Conservation (phyloP, 2,113 vertebrate species). For the Arenaria interpres region DNA sequence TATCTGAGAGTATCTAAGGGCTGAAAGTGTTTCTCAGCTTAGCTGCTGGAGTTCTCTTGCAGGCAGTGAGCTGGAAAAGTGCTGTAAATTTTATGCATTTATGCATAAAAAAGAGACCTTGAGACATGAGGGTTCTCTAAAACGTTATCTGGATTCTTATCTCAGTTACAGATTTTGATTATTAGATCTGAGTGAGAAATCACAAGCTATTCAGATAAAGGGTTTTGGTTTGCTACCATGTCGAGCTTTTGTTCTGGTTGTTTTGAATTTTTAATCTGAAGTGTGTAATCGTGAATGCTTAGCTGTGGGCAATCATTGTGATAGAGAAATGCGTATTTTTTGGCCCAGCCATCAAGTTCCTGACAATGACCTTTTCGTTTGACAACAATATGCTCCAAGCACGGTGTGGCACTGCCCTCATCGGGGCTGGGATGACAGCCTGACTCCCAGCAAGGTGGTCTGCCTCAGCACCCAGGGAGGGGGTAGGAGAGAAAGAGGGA, state of each 20-base stretch:
- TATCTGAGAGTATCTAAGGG: slow-evolving; percentile 14
- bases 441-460: fast-evolving
- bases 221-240: background rate
- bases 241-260: background rate
- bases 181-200: background rate
- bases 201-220: background rate
- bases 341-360: background rate
- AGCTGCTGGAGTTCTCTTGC: background rate
- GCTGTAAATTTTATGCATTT: slow-evolving; percentile 6
- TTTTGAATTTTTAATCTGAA: background rate
- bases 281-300: background rate
- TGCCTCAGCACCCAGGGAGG: background rate
- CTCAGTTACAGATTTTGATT: slow-evolving; percentile 1
- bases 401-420: background rate
- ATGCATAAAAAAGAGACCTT: slow-evolving; percentile 10
- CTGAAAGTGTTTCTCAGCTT: background rate
- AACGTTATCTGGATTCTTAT: slow-evolving; percentile 7
- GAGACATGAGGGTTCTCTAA: background rate
- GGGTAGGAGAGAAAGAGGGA: background rate
- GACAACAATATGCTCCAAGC: background rate
- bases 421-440: background rate
- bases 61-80: background rate
- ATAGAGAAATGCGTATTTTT: background rate
- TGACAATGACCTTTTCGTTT: background rate
- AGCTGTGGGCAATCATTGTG: background rate